Evolutionary conservation across 2,113 vertebrate species (phyloP).

Genomic region (Alethe diademata): DNA sequence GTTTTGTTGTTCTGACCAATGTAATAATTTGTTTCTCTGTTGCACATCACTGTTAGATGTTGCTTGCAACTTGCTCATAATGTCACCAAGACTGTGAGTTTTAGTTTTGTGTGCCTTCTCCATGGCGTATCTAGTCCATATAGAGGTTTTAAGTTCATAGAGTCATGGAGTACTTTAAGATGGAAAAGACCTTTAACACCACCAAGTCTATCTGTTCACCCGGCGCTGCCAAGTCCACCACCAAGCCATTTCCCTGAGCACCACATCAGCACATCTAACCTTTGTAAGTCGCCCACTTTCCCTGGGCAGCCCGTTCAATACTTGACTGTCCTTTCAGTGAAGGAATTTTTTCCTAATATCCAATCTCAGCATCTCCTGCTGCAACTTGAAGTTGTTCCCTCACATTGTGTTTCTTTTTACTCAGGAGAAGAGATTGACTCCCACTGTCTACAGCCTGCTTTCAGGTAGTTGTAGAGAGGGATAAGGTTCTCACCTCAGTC

Average conservation of each 20-base stretch:
- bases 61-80: not conserved
- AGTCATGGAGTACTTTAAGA: not conserved
- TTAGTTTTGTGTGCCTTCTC: not conserved
- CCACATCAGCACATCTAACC: not conserved
- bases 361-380: not conserved
- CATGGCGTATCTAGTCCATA: not conserved
- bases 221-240: not conserved
- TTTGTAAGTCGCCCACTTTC: not conserved
- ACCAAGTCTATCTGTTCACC: not conserved
- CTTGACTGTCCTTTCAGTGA: not conserved
- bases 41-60: not conserved
- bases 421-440: no score
- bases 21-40: not conserved
- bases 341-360: not conserved
- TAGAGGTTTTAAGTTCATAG: not conserved
- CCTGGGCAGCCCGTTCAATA: not conserved
- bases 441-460: not conserved
- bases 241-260: not conserved
- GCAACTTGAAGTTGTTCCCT: not conserved
- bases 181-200: not conserved
- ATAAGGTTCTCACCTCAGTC: not conserved
- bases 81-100: not conserved
- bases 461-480: not conserved
- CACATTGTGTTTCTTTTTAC: not conserved
- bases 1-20: not conserved